These are phyloP conservation scores for Sarcophaga bullata DNA, from an alignment of 1,140 invertebrate species.

Conservation along the genomic window DNA sequence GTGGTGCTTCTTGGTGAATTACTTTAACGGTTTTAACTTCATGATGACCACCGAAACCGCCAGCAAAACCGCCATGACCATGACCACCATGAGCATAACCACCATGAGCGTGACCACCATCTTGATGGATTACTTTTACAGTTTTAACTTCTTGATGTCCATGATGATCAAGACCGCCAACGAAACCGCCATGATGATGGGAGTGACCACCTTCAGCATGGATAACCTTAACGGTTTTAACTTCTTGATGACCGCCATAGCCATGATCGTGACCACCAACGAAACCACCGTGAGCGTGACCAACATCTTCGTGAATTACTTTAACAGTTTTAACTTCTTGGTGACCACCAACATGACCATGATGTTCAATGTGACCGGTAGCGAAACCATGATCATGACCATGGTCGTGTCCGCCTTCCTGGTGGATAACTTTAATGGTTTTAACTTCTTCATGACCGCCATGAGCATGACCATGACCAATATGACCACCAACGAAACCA, in stretches of 20 bases:
- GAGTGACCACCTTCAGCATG: slow-evolving; percentile 16
- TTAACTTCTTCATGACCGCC: slow-evolving; percentile 9
- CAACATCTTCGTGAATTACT: slow-evolving; percentile 19
- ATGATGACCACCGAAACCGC: slow-evolving; percentile 49
- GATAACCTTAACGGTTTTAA: slow-evolving; percentile 41
- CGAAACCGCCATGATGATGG: not conserved
- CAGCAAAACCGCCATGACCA: slow-evolving; percentile 52
- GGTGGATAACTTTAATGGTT: slow-evolving; percentile 35
- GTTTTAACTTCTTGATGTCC: slow-evolving; percentile 35
- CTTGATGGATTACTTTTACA: slow-evolving; percentile 39
- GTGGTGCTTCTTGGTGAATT: slow-evolving; percentile 17
- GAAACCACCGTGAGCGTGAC: not conserved
- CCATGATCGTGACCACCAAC: slow-evolving; percentile 5
- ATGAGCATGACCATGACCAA: slow-evolving; percentile 27
- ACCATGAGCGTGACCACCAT: slow-evolving; percentile 14
- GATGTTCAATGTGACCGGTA: not conserved
- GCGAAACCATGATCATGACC: not conserved
- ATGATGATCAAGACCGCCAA: not conserved
- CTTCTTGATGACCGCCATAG: slow-evolving; percentile 37
- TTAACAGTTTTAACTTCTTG: slow-evolving; percentile 41
- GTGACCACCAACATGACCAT: slow-evolving; percentile 28
- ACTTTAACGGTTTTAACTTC: slow-evolving; percentile 55
- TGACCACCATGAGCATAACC: slow-evolving; percentile 21
- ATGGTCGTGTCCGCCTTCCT: slow-evolving; percentile 15
- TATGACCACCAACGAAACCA: slow-evolving; percentile 30